Base-by-base conservation (phyloP, 2,797 vertebrate species). In the Megalops cyprinoides region DNA sequence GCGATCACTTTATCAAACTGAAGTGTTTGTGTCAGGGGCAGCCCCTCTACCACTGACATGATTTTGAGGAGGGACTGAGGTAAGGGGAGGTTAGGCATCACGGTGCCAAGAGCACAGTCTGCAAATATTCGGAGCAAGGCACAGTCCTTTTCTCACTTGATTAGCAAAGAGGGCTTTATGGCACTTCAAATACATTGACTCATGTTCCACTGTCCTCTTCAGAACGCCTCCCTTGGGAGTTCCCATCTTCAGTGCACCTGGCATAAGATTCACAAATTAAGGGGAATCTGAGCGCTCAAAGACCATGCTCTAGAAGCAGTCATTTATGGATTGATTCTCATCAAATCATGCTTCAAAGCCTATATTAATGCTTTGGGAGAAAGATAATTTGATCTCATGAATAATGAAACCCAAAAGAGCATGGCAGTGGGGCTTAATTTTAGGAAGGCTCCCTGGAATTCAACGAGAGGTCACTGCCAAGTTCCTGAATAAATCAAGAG, bases 311-410 rank as follows among this genome's bases (percentile, higher is more conserved):
- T 69, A 51, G 81, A 75, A 77, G 78, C 79, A 39, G 37, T 51
- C 34, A 37, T 80, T 83, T 76, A 58, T 56, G 25, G 78, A 79
- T 80, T 83, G 78, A 83, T 69, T 80, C 55, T 83, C 60, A 80
- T 79, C 71, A 75, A 82, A 79, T 37, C n/a, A 20, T 44, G 69
- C 58, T 82, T 82, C 77, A 82, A 82, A 82, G 77, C 53, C n/a
- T 42, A 78, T 74, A 74, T 65, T 60, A 79, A 76, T 62, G 77
- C 81, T 82, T 49, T 73, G 58, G 81, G 69, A 74, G 71, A 39
- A 82, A 79, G 71, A 82, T 77, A 82, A 78, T 74, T 74, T 79
- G 34, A 69, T 79, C 81, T 75, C 67, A 82, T 82, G 56, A 82
- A 82, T 82, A 82, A 82, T 82, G 56, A 79, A 82, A 53, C 62